Base-by-base conservation (phyloP, 2,797 vertebrate genomes). In the Harpagifer antarcticus region DNA sequence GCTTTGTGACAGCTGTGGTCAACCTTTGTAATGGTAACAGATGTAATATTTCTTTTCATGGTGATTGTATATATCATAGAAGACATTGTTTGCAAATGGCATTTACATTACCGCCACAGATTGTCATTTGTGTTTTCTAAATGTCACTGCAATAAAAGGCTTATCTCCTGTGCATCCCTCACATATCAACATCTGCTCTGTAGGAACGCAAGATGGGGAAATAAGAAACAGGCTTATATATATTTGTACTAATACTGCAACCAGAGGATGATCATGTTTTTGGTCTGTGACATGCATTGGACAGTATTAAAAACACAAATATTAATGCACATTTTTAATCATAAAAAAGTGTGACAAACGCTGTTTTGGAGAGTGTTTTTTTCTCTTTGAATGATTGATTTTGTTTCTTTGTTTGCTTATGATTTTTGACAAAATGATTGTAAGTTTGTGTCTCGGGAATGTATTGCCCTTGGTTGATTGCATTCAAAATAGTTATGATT, bases 81-180 rank as follows among this genome's bases (percentile, higher is more conserved):
- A 42, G 59, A 60, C 50, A 73, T 43, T 76, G 60, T 81, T 68
- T 80, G 43, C 62, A 79, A 87, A 78, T 82, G 78, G n/a, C 77
- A 76, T 89, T 83, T 75, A 64, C 69, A 86, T 83, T 68, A 82
- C 70, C 85, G 72, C 54, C 73, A 77, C 57, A 71, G 50, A 79
- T 58, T 73, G 57, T 72, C 68, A 57, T 86, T 79, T 82, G 83
- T 90, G 67, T 83, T 83, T 73, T 70, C 61, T 76, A 83, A 88
- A 90, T 89, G 83, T 84, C 88, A 88, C 44, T 9, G 74, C 74
- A 86, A 85, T 86, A 86, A 86, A 79, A 69, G 27, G 59, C 79
- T 81, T 70, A 86, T 84, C 79, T 90, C 75, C 61, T 82, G 44
- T 27, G 78, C 74, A 72, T 74, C 71, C 55, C 49, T 57, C 80